Conservation (phyloP, 2,797 vertebrate species). For the Numenius phaeopus region DNA sequence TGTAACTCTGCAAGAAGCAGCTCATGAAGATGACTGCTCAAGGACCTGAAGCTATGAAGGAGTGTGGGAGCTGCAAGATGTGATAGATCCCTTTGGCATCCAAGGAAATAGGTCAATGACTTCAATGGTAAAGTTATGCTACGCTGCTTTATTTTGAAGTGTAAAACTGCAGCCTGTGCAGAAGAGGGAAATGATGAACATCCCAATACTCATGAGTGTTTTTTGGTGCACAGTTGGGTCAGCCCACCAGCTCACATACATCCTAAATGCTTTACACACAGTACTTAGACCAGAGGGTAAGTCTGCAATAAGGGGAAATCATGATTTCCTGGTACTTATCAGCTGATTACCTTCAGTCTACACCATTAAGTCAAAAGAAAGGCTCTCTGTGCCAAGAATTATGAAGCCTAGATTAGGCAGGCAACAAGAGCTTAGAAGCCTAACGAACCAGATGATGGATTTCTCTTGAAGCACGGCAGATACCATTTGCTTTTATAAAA, state of each 20-base stretch:
- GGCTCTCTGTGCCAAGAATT: background rate
- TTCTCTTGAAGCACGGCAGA: background rate
- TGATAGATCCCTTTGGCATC: background rate
- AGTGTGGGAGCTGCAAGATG: background rate
- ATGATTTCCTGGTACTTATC: background rate
- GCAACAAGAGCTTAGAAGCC: background rate
- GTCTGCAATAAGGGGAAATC: background rate
- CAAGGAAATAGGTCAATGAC: background rate
- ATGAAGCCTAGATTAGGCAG: conserved; percentile 28
- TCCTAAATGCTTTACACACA: background rate
- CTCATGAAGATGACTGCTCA: background rate
- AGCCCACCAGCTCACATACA: background rate
- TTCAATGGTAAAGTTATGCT: background rate
- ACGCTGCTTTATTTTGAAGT: background rate
- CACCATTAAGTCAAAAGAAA: background rate
- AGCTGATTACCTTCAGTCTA: background rate
- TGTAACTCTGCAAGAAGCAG: background rate
- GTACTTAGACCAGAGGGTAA: background rate
- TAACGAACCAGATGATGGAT: background rate
- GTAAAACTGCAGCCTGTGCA: background rate
- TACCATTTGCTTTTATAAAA: conserved; percentile 6
- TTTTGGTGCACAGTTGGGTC: background rate
- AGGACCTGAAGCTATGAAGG: background rate
- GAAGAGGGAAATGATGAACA: background rate
- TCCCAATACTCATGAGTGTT: background rate